These are phyloP conservation scores for Copsychus sechellarum DNA, from an alignment of 2,113 vertebrate genomes.

Conservation along the genomic window DNA sequence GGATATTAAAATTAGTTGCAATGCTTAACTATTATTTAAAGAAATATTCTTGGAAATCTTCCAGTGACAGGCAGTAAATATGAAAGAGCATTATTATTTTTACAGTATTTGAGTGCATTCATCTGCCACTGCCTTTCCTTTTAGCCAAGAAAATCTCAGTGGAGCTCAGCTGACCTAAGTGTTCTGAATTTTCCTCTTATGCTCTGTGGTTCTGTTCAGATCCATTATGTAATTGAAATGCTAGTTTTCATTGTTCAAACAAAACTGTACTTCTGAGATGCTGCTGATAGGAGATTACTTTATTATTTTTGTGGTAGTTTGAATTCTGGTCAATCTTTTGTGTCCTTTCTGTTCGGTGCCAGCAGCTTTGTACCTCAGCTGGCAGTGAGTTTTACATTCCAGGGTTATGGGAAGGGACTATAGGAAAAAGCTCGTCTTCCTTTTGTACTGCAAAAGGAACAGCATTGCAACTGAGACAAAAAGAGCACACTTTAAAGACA, in stretches of 20 bases:
- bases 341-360: background rate
- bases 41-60: background rate
- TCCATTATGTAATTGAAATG: slow-evolving; percentile 21
- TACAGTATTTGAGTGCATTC: background rate
- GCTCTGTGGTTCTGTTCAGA: background rate
- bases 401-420: background rate
- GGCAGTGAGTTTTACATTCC: slow-evolving; percentile 7
- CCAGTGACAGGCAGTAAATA: background rate
- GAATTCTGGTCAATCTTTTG: slow-evolving; percentile 48
- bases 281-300: slow-evolving; percentile 26
- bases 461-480: background rate
- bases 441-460: background rate
- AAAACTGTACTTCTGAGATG: slow-evolving; percentile 15
- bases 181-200: background rate
- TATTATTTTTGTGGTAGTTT: slow-evolving; percentile 24
- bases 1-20: background rate
- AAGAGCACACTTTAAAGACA: background rate
- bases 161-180: background rate
- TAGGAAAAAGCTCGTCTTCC: background rate
- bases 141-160: slow-evolving; percentile 15
- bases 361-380: slow-evolving; percentile 22
- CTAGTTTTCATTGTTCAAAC: slow-evolving; percentile 23
- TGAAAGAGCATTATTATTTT: background rate
- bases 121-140: background rate
- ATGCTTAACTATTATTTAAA: background rate